Conservation (phyloP, 2,113 vertebrate genomes). For the Mobula hypostoma region DNA sequence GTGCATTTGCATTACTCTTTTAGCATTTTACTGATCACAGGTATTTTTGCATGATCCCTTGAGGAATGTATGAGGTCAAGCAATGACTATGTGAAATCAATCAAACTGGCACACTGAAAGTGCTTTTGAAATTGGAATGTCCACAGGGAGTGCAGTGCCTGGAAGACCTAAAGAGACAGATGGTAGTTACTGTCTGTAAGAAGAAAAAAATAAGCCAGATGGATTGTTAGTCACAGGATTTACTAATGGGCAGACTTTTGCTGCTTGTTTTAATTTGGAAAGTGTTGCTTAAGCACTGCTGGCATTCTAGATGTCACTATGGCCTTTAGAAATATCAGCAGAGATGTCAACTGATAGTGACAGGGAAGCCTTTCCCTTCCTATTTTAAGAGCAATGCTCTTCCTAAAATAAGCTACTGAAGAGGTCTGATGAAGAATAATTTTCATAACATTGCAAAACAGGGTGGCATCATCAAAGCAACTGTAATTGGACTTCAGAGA, state of each 20-base stretch:
- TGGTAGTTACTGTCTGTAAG: neutral
- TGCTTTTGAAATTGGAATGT: constrained; percentile 1
- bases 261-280: constrained; percentile 25
- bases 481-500: neutral
- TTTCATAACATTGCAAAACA: neutral
- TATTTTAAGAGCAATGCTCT: constrained; percentile 5
- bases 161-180: neutral
- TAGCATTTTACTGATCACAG: neutral
- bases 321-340: neutral
- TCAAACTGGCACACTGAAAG: constrained; percentile 3
- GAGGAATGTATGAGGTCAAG: neutral
- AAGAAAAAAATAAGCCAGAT: neutral
- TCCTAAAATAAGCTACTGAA: neutral
- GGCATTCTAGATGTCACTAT: constrained; percentile 7
- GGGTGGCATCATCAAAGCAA: neutral
- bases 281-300: neutral
- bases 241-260: neutral
- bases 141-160: neutral
- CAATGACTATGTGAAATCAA: neutral
- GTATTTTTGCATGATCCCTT: neutral
- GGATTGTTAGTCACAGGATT: neutral
- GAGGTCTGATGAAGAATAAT: neutral
- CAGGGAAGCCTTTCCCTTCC: neutral
- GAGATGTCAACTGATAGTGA: constrained; percentile 19
- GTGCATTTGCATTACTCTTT: neutral